Base-by-base conservation (phyloP, 2,888 invertebrate genomes). In the Protophormia terraenovae region DNA sequence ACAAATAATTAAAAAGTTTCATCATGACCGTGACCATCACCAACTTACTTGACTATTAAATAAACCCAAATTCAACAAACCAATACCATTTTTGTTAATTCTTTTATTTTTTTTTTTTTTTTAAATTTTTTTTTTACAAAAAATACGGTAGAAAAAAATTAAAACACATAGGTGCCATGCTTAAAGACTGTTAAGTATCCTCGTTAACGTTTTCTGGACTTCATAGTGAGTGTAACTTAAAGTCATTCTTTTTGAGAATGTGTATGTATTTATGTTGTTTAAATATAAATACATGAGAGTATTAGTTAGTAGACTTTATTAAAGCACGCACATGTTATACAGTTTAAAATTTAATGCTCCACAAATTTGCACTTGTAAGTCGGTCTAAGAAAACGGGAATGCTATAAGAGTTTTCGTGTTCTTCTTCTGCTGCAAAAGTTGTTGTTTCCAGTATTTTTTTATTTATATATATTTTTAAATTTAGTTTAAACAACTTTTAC, bases 291-390 rank as follows among this genome's bases (percentile, higher is more conserved):
- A n/a, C n/a, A n/a, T 19, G 8, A 14, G 16, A 2, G 19, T 35
- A 7, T 38, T 5, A 38, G 32, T 19, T 35, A 12, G 12, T 27
- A 50, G 60, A 32, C 27, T 45, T 53, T 64, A 55, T 66, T 72
- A 62, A 73, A 73, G 45, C 85, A 85, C 82, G 85, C 78, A 82
- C 85, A 84, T 78, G 73, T 32, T 85, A 69, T 78, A 77, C 81
- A 69, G 85, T 78, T 85, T 78, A 75, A 35, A 78, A 84, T 84
- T 73, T 73, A 62, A 84, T 78, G 84, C 81, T 84, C 81, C 67
- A 81, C 84, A 81, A 82, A 78, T 58, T 82, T 58, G 55, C 81
- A 64, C 67, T 77, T 66, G 19, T 22, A 47, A 10, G 19, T 12
- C 38, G 50, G 45, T 5, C 45, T 12, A 14, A 73, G 38, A 45